phyloP scores from a whole-genome alignment of 2,888 invertebrate species.

The Anodontia alba region DNA sequence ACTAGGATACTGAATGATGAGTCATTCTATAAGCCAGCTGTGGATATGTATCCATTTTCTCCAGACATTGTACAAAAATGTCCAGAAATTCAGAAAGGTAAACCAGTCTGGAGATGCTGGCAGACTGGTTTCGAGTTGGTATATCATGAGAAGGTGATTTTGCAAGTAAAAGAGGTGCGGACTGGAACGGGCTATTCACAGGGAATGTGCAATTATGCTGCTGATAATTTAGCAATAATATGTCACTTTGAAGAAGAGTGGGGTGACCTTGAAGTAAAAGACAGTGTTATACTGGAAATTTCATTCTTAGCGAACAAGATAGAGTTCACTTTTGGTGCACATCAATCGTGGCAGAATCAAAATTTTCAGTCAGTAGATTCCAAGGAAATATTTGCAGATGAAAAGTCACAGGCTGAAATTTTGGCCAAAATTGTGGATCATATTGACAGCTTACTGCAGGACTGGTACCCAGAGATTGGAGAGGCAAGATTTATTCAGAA shows the following conservation, averaged over 20 bases:
- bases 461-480: constrained; percentile 99
- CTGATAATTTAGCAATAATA: constrained; percentile 80
- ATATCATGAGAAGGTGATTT: constrained; percentile 92
- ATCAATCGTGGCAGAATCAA: constrained; percentile 7
- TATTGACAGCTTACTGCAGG: constrained; percentile 97
- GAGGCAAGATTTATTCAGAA: constrained; percentile 97
- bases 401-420: constrained; percentile 73
- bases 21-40: constrained; percentile 66
- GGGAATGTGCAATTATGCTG: constrained; percentile 86
- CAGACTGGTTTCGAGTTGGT: constrained; percentile 92
- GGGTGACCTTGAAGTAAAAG: constrained; percentile 92
- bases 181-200: constrained; percentile 42
- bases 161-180: constrained; percentile 87
- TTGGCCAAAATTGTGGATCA: constrained; percentile 95
- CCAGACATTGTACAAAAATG: constrained; percentile 64
- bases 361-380: constrained; percentile 45
- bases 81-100: constrained; percentile 54
- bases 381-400: constrained; percentile 68
- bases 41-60: constrained; percentile 68
- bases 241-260: constrained; percentile 91
- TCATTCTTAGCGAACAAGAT: constrained; percentile 75
- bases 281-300: constrained; percentile 94
- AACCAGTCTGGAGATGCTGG: constrained; percentile 79
- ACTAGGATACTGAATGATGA: constrained; percentile 96
- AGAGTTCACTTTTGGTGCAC: constrained; percentile 65